A percentile compares a stretch with the other conserved stretches of the same genome.
Conservation (phyloP, 2,113 vertebrate genomes). For the Otus sunia region DNA sequence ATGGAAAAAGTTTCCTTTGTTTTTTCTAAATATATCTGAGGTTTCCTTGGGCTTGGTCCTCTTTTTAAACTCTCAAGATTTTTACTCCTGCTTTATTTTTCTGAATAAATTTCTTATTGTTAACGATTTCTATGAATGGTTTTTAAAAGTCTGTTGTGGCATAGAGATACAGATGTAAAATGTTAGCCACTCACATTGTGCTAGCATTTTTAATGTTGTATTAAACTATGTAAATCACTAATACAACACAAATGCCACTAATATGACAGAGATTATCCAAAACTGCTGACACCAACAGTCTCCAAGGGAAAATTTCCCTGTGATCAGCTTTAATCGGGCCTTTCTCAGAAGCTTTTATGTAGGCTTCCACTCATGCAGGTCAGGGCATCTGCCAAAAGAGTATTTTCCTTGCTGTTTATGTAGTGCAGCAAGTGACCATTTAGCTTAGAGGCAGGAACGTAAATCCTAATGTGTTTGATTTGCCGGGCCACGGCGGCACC, state of each 20-base stretch:
- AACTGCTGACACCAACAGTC: slow-evolving; percentile 53
- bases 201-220: not conserved
- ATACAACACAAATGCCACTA: slow-evolving; percentile 27
- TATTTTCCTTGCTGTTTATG: slow-evolving; percentile 18
- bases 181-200: not conserved
- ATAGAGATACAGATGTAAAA: not conserved
- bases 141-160: not conserved
- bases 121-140: not conserved
- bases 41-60: not conserved
- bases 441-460: slow-evolving; percentile 26
- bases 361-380: not conserved
- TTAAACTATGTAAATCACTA: not conserved
- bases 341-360: slow-evolving; percentile 41
- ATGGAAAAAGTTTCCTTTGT: not conserved
- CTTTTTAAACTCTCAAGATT: not conserved
- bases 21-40: not conserved
- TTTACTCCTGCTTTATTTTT: not conserved
- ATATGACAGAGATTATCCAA: slow-evolving; percentile 47
- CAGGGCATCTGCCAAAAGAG: slow-evolving; percentile 25
- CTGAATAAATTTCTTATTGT: not conserved
- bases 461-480: slow-evolving; percentile 55
- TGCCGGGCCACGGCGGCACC: not conserved
- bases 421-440: slow-evolving; percentile 19
- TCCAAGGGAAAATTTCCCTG: slow-evolving; percentile 40
- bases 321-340: slow-evolving; percentile 11